Conservation (phyloP, 2,888 invertebrate genomes). For the Drosophila setosimentum region DNA sequence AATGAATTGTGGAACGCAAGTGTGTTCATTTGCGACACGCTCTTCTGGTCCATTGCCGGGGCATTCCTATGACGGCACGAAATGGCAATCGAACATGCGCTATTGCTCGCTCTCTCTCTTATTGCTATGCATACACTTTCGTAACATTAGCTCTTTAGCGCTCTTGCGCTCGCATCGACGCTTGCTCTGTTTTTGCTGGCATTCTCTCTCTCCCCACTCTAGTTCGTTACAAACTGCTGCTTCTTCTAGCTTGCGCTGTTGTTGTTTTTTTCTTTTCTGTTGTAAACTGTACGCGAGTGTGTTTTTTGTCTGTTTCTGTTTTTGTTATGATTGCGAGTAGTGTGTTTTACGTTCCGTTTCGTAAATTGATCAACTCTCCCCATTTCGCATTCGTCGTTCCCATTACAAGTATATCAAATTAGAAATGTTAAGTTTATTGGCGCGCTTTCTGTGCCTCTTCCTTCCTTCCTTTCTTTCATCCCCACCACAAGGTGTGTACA, state of each 20-base stretch:
- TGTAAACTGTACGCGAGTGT: conserved; percentile 72
- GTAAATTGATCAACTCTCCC: conserved; percentile 52
- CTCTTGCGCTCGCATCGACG: conserved; percentile 26
- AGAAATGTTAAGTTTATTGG: conserved; percentile 62
- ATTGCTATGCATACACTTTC: conserved; percentile 64
- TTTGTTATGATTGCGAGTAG: conserved; percentile 14
- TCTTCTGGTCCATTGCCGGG: conserved; percentile 44
- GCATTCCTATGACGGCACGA: conserved; percentile 46
- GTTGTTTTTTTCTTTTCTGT: conserved; percentile 60
- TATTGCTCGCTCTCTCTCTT: conserved; percentile 33
- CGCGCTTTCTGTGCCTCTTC: conserved; percentile 54
- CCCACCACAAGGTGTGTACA: conserved; percentile 36
- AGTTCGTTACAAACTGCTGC: conserved; percentile 76
- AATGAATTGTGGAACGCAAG: conserved; percentile 72
- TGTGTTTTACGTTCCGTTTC: conserved; percentile 40
- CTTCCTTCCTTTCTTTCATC: conserved; percentile 15
- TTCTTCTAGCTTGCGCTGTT: conserved; percentile 32
- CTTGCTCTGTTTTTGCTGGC: conserved; percentile 72
- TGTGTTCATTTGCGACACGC: conserved; percentile 53
- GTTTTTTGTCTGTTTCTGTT: conserved; percentile 18
- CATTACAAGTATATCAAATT: conserved; percentile 54
- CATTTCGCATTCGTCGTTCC: conserved; percentile 11
- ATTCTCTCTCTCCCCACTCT: conserved; percentile 76
- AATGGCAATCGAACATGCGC: conserved; percentile 17
- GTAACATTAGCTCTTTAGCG: conserved; percentile 51